Evolutionary conservation across 2,797 vertebrate species (phyloP).

Genomic region (Acropternis orthonyx): DNA sequence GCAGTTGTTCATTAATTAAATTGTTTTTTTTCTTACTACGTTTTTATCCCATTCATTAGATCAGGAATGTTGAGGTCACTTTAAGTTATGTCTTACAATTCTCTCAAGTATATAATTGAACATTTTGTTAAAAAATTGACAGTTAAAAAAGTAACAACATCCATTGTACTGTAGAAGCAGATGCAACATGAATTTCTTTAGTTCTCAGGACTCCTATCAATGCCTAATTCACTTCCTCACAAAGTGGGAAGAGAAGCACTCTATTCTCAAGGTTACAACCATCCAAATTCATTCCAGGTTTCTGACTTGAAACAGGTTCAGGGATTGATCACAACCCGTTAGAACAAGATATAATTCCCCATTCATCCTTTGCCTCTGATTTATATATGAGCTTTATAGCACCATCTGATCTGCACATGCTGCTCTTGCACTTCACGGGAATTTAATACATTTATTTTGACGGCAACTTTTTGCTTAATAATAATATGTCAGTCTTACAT

Average conservation of each 20-base stretch:
- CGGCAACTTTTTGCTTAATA: background rate
- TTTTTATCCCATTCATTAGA: background rate
- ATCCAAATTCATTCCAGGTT: background rate
- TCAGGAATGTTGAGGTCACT: background rate
- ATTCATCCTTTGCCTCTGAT: background rate
- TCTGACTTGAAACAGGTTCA: background rate
- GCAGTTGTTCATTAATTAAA: background rate
- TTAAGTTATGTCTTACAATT: background rate
- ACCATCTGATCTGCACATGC: background rate
- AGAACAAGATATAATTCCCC: background rate
- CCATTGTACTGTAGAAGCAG: background rate
- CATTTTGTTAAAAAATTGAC: background rate
- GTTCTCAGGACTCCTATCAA: background rate
- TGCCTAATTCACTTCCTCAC: background rate
- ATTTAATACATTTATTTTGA: background rate
- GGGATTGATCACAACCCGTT: background rate
- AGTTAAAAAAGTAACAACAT: background rate
- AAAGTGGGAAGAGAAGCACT: background rate
- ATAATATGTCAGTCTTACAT: background rate
- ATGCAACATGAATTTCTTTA: background rate
- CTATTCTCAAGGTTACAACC: background rate
- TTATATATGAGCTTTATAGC: background rate
- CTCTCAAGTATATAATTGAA: background rate
- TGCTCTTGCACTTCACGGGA: background rate
- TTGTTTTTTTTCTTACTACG: rapidly evolving